These are phyloP conservation scores for Sphinx pinastri DNA, from an alignment of 2,888 invertebrate species.

Conservation along the genomic window DNA sequence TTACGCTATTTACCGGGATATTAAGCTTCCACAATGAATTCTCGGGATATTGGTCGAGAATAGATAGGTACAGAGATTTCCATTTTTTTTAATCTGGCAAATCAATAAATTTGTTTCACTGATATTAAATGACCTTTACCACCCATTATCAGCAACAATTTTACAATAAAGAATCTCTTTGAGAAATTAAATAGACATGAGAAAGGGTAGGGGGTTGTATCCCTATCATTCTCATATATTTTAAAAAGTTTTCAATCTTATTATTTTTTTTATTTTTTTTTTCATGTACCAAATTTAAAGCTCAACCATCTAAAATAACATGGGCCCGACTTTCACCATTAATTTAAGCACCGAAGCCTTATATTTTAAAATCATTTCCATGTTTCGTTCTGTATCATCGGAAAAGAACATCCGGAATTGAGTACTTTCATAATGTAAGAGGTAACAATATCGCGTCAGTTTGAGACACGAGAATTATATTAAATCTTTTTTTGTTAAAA, in stretches of 20 bases:
- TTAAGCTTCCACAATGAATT: neutral
- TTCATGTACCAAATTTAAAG: slow-evolving; percentile 38
- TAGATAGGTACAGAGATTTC: too few species aligned
- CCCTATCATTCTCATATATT: too few species aligned
- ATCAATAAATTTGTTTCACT: too few species aligned
- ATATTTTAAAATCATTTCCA: slow-evolving; percentile 37
- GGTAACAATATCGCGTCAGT: neutral
- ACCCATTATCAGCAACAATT: too few species aligned
- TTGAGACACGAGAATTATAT: neutral
- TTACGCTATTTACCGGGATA: neutral
- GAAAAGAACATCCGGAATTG: slow-evolving; percentile 25
- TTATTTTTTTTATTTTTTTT: neutral
- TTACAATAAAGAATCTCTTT: too few species aligned
- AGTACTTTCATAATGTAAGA: slow-evolving; percentile 9
- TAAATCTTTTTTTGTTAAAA: slow-evolving; percentile 7
- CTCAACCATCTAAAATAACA: slow-evolving; percentile 35
- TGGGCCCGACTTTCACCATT: slow-evolving; percentile 30
- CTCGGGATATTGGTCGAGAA: too few species aligned
- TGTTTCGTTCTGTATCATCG: slow-evolving; percentile 27
- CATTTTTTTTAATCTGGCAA: too few species aligned
- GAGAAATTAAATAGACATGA: too few species aligned
- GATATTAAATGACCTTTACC: too few species aligned
- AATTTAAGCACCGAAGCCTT: slow-evolving; percentile 35
- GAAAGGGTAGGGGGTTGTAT: too few species aligned
- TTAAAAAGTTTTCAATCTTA: too few species aligned